Conservation (phyloP, 1,140 invertebrate species). For the Drosophila nikananu region DNA sequence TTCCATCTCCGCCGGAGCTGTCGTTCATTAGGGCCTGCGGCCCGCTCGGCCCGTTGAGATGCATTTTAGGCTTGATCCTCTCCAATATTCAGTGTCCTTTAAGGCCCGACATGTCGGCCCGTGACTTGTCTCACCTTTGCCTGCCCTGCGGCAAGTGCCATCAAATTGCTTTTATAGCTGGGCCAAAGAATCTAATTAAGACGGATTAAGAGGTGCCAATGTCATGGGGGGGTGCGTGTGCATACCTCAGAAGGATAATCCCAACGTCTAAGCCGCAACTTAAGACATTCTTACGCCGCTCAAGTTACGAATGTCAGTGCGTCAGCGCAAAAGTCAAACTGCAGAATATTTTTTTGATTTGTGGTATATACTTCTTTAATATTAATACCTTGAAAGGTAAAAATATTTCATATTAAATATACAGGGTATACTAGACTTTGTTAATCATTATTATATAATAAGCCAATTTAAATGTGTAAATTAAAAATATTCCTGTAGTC, state of each 20-base stretch:
- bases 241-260: conserved; percentile 57
- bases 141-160: conserved; percentile 46
- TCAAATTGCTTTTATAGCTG: conserved; percentile 63
- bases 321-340: conserved; percentile 20
- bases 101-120: conserved; percentile 38
- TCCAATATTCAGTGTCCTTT: neutral
- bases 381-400: no score
- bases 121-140: conserved; percentile 37
- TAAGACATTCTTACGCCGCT: conserved; percentile 64
- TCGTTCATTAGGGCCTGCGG: conserved; percentile 57
- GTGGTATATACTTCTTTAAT: neutral
- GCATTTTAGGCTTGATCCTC: conserved; percentile 38
- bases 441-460: no score
- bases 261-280: conserved; percentile 47
- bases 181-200: conserved; percentile 69
- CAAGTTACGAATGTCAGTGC: conserved; percentile 22
- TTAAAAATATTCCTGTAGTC: no score
- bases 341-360: neutral
- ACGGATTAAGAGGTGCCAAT: conserved; percentile 48
- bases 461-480: no score
- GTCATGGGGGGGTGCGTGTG: conserved; percentile 17
- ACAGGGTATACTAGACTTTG: no score
- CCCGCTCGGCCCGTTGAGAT: conserved; percentile 60
- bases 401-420: no score
- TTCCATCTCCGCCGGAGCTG: conserved; percentile 43